A percentile compares a stretch with the other conserved stretches of the same genome.
phyloP scores from a whole-genome alignment of 1,140 invertebrate species.

The Drosophila ohnishii region DNA sequence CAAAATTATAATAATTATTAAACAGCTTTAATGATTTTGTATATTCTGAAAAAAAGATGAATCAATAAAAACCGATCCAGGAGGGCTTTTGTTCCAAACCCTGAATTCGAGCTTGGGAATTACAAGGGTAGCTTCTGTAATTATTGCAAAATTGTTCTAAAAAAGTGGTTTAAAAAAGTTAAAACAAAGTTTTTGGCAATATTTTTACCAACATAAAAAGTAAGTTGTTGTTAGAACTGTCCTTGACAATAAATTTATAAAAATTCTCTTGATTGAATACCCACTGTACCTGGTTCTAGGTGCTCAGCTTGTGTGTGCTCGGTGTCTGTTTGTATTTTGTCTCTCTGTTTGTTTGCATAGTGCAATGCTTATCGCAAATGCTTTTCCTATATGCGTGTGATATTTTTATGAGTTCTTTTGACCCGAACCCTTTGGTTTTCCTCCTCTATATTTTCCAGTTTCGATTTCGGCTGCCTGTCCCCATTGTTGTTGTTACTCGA shows the following conservation, averaged over 20 bases:
- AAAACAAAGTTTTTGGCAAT: too few species aligned
- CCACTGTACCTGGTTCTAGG: slow-evolving; percentile 21
- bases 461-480: slow-evolving; percentile 53
- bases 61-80: too few species aligned
- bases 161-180: too few species aligned
- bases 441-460: slow-evolving; percentile 34
- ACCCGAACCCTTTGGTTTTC: slow-evolving; percentile 4
- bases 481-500: slow-evolving; percentile 28
- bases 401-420: slow-evolving; percentile 71
- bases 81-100: too few species aligned
- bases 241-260: too few species aligned
- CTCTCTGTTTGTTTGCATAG: slow-evolving; percentile 61
- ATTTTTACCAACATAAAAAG: too few species aligned
- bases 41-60: too few species aligned
- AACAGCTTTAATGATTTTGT: too few species aligned
- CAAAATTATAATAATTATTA: too few species aligned
- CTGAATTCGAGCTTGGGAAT: background rate
- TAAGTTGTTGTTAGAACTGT: too few species aligned
- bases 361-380: slow-evolving; percentile 74
- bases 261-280: background rate
- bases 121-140: background rate
- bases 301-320: slow-evolving; percentile 20
- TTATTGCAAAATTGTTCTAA: too few species aligned
- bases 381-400: slow-evolving; percentile 72
- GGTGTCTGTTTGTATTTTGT: slow-evolving; percentile 49